A percentile compares a stretch with the other conserved stretches of the same genome.
Conservation (phyloP, 2,888 invertebrate species). For the Hyposoter didymator region DNA sequence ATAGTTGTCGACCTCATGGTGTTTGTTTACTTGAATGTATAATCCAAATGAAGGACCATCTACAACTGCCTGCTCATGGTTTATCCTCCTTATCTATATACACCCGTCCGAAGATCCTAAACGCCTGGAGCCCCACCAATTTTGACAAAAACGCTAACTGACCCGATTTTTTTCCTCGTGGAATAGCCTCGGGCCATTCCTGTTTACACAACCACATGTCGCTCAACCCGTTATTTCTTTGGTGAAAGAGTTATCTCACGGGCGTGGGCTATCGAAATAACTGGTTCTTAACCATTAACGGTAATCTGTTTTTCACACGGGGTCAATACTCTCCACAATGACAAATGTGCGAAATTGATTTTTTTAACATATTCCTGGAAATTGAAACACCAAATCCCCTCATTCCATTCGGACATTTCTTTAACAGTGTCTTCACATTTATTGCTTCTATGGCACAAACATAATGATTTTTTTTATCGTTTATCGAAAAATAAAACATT, state of each 20-base stretch:
- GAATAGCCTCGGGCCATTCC: slow-evolving; percentile 41
- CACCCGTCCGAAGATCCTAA: slow-evolving; percentile 9
- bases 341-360: neutral
- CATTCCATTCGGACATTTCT: neutral
- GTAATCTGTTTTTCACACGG: slow-evolving; percentile 44
- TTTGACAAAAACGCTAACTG: slow-evolving; percentile 52
- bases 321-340: slow-evolving; percentile 43
- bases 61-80: slow-evolving; percentile 40
- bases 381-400: neutral
- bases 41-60: slow-evolving; percentile 27
- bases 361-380: neutral
- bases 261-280: slow-evolving; percentile 39
- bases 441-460: neutral
- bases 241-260: slow-evolving; percentile 52
- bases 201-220: slow-evolving; percentile 49
- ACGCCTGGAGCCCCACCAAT: slow-evolving; percentile 44
- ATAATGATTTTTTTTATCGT: neutral
- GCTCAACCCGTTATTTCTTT: slow-evolving; percentile 55
- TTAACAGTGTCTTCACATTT: neutral
- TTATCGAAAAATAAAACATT: neutral
- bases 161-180: slow-evolving; percentile 50
- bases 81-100: slow-evolving; percentile 56
- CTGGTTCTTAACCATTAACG: slow-evolving; percentile 54
- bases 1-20: slow-evolving; percentile 37
- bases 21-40: neutral